Conservation (phyloP, 2,797 vertebrate genomes). For the Peromyscus attwateri region DNA sequence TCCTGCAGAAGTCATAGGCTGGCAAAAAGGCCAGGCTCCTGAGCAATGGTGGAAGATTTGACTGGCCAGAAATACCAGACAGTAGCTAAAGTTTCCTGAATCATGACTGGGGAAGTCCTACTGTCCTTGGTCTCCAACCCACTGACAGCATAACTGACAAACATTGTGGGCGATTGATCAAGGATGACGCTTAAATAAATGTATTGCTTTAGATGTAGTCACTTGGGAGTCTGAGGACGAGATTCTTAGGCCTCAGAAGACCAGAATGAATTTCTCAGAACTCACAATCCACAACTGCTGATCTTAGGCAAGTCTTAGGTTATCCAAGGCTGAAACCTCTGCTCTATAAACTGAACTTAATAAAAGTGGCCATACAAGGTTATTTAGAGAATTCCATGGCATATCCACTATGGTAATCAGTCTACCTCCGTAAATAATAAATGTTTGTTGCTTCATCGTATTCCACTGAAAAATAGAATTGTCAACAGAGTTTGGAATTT, state of each 20-base stretch:
- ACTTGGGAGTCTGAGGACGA: conserved; percentile 23
- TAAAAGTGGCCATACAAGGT: not conserved
- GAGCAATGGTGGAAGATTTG: not conserved
- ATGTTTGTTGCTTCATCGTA: not conserved
- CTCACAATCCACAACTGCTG: not conserved
- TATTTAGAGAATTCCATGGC: not conserved
- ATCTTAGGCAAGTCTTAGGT: not conserved
- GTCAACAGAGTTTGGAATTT: conserved; percentile 38
- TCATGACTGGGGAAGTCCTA: conserved; percentile 19
- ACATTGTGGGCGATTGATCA: not conserved
- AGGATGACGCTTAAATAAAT: not conserved
- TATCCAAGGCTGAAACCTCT: conserved; percentile 12
- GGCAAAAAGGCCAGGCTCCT: not conserved
- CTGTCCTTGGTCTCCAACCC: not conserved
- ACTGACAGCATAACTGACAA: not conserved
- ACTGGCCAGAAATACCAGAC: not conserved
- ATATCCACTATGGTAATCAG: not conserved
- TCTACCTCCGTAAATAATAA: not conserved
- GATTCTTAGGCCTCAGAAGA: not conserved
- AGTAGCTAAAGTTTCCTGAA: not conserved
- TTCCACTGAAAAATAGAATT: conserved; percentile 10
- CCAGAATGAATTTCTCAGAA: not conserved
- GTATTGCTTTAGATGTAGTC: not conserved
- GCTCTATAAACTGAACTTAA: not conserved
- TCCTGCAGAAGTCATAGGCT: accelerated